Base-by-base conservation (phyloP, 2,888 invertebrate species). In the Ophion slaviceki region DNA sequence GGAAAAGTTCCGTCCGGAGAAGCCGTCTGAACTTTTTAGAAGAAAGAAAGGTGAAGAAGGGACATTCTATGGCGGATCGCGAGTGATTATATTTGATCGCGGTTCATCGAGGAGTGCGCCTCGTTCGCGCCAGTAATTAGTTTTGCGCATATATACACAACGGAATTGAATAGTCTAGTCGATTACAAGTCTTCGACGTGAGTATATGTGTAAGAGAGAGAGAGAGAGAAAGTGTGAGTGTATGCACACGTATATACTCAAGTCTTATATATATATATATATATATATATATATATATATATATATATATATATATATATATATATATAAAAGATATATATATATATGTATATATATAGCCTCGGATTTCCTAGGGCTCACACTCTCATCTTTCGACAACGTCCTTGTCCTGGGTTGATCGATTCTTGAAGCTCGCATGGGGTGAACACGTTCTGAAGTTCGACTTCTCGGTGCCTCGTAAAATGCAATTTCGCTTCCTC, bases 401-500 rank as follows among this genome's bases (percentile, higher is more conserved):
- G 40, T 68, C 47, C 32, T 67, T 24, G 66, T 40, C 61, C 66
- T 68, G 53, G 79, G 40, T 61, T 84, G 83, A 75, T 75, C 79
- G 83, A 84, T 84, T 80, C 75, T 75, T 80, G 83, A 80, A 70
- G 57, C 53, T 61, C 57, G 53, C 62, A 61, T 53, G 45, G 61
- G 20, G 24, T 70, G 70, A 70, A 75, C 68, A 75, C 70, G 68
- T 53, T 83, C 20, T n/a, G 24, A 67, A 67, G 53, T 68, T 75
- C 79, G 53, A 80, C 59, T 78, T 79, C 67, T 62, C 47, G 40
- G 53, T 79, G 62, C 47, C 20, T 70, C 67, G 68, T 68, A 75
- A 83, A 79, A 83, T 53, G 79, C 79, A 77, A 79, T 83, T 68
- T 79, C 83, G 57, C 74, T 79, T 57, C 67, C 57, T 67, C 67